Percentiles rank a stretch among this genome's conserved stretches.
Evolutionary conservation across 2,888 invertebrate genomes (phyloP).

Genomic region (Anthoptus insignis): DNA sequence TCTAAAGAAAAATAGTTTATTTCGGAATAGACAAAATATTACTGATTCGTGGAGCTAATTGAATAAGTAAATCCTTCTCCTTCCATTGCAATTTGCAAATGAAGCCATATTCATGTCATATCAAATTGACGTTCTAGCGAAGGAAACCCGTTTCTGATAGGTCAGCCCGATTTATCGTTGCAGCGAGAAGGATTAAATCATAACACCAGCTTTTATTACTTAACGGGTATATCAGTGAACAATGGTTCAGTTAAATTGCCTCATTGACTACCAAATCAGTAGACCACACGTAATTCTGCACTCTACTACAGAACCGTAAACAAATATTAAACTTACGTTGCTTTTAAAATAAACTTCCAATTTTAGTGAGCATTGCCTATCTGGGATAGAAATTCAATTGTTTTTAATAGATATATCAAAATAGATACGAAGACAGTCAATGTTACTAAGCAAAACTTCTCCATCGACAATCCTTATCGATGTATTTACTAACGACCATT

Average conservation of each 20-base stretch:
- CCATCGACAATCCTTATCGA: conserved; percentile 33
- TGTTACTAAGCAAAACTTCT: conserved; percentile 22
- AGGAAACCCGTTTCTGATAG: conserved; percentile 22
- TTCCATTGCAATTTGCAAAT: conserved; percentile 13
- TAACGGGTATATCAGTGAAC: conserved; percentile 31
- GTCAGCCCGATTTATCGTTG: conserved; percentile 30
- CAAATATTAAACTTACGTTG: conserved; percentile 72
- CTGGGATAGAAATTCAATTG: too few relatives aligned
- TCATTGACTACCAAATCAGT: conserved; percentile 75
- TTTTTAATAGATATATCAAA: background rate
- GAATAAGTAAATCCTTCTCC: background rate
- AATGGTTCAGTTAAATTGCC: conserved; percentile 55
- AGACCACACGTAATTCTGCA: conserved; percentile 66
- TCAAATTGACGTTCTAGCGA: conserved; percentile 24
- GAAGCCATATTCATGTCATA: conserved; percentile 35
- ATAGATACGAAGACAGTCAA: background rate
- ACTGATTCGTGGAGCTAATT: background rate
- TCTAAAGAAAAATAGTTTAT: too few relatives aligned
- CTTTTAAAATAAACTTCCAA: conserved; percentile 38
- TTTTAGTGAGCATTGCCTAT: too few relatives aligned
- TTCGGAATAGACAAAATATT: background rate
- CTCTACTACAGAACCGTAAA: conserved; percentile 66
- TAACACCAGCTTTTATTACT: conserved; percentile 34
- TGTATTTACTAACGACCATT: conserved; percentile 34
- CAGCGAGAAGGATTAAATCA: conserved; percentile 34